Conservation (phyloP, 2,797 vertebrate species). For the Leucoraja ocellata region DNA sequence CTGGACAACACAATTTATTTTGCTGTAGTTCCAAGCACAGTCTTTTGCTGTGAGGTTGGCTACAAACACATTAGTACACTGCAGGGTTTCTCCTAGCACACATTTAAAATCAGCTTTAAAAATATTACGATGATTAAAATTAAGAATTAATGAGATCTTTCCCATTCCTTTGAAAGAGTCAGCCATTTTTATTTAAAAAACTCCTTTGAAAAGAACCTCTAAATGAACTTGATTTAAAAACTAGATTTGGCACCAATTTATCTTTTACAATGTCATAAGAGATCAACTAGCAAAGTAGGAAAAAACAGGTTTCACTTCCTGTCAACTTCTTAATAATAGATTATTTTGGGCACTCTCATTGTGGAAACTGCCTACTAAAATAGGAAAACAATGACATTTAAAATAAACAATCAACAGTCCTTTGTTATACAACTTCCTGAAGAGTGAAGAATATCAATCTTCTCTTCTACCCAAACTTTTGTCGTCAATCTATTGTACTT, state of each 20-base stretch:
- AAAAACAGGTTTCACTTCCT: background rate
- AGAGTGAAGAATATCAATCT: background rate
- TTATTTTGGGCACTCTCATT: background rate
- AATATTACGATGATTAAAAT: too few relatives aligned
- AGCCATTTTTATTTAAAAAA: too few relatives aligned
- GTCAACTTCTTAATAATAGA: background rate
- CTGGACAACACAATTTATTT: too few relatives aligned
- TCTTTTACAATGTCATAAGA: background rate
- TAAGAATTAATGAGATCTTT: too few relatives aligned
- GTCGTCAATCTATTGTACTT: too few relatives aligned
- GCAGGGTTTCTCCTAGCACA: too few relatives aligned
- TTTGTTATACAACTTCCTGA: background rate
- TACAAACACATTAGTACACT: too few relatives aligned
- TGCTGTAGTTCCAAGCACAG: too few relatives aligned
- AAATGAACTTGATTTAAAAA: background rate
- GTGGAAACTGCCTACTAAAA: background rate
- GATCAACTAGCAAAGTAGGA: background rate
- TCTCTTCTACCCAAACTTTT: background rate
- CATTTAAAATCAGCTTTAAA: too few relatives aligned
- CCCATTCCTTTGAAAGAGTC: too few relatives aligned
- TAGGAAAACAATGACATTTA: background rate
- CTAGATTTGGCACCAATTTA: background rate
- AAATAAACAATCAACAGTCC: background rate
- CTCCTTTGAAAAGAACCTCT: too few relatives aligned
- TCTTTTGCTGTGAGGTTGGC: too few relatives aligned